Evolutionary conservation across 2,113 vertebrate species (phyloP).

Genomic region (Albula glossodonta): DNA sequence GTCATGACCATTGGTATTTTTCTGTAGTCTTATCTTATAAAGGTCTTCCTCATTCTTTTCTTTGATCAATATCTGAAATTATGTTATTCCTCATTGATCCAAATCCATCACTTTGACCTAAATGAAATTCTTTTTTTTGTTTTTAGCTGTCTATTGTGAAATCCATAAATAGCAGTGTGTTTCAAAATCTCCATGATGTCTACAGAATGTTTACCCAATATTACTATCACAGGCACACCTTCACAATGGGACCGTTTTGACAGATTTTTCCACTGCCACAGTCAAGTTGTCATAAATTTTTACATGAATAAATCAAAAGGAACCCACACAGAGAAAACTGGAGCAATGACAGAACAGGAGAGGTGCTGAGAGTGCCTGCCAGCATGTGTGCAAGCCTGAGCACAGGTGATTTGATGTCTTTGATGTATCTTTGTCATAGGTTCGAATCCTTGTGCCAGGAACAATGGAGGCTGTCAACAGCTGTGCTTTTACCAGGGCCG

Average conservation of each 20-base stretch:
- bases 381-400: neutral
- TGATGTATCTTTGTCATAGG: constrained; percentile 60
- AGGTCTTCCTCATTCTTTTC: too few species aligned
- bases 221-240: neutral
- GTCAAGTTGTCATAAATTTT: neutral
- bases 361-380: neutral
- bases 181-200: neutral
- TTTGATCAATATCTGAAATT: too few species aligned
- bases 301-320: neutral
- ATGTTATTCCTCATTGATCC: too few species aligned
- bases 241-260: neutral
- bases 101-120: too few species aligned
- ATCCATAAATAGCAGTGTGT: neutral
- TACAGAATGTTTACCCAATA: neutral
- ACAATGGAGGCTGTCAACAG: constrained; percentile 92
- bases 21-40: too few species aligned
- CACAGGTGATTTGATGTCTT: neutral
- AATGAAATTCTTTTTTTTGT: too few species aligned
- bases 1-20: too few species aligned
- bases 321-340: neutral
- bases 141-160: neutral
- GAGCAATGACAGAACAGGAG: too few species aligned
- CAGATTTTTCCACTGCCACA: neutral
- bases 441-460: constrained; percentile 87
- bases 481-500: constrained; percentile 91